Conservation (phyloP, 2,888 invertebrate genomes). For the Cheilosia urbana region DNA sequence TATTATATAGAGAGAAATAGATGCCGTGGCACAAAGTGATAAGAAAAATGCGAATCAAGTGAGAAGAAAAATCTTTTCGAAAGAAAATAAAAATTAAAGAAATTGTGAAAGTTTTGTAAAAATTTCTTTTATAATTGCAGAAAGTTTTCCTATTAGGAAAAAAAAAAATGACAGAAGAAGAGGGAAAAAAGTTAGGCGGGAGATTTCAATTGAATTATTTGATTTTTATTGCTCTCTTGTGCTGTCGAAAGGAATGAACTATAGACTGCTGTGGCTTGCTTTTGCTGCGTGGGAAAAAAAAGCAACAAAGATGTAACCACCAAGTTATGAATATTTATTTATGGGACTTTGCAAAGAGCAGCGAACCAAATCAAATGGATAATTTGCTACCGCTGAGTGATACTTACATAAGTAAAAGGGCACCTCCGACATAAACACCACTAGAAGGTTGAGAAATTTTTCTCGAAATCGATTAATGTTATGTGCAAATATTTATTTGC, state of each 20-base stretch:
- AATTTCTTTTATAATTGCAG: conserved; percentile 47
- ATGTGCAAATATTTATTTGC: no score
- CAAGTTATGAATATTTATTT: no score
- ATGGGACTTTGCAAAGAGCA: no score
- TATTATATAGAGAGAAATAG: background rate
- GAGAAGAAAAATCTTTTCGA: conserved; percentile 15
- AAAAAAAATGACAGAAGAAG: background rate
- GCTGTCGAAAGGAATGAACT: background rate
- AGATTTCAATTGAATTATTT: conserved; percentile 17
- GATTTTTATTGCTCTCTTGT: background rate
- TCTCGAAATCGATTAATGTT: no score
- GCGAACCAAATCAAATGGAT: no score
- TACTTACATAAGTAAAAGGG: no score
- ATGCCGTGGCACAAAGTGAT: conserved; percentile 1
- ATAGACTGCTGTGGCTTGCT: background rate
- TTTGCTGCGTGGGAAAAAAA: background rate
- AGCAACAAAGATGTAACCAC: no score
- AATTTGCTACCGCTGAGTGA: no score
- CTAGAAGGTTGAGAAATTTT: no score
- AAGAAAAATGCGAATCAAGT: conserved; percentile 26
- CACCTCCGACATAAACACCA: no score
- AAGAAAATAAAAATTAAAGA: background rate
- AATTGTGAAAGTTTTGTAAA: conserved; percentile 40
- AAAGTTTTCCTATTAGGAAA: conserved; percentile 32
- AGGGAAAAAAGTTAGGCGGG: conserved; percentile 6